Conservation (phyloP, 2,888 invertebrate species). For the Chymomyza fuscimana region DNA sequence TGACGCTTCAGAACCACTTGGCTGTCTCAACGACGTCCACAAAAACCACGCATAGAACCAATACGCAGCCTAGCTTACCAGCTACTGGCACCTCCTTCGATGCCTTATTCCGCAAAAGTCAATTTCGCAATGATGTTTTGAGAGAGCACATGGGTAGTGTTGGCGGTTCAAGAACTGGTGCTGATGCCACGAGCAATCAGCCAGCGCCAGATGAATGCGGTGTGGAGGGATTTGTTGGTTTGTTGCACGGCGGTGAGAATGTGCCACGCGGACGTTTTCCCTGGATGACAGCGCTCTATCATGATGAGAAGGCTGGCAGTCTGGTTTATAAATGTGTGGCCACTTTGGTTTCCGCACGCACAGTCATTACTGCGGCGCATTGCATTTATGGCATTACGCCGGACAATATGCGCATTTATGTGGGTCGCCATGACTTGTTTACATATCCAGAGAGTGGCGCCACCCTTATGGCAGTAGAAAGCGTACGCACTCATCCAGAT, state of each 20-base stretch:
- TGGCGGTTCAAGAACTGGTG: not conserved
- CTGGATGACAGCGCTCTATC: slow-evolving; percentile 83
- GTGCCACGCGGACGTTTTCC: slow-evolving; percentile 82
- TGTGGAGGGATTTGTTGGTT: slow-evolving; percentile 49
- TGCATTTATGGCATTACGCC: slow-evolving; percentile 60
- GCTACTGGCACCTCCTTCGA: not conserved
- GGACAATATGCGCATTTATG: slow-evolving; percentile 58
- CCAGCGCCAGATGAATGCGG: slow-evolving; percentile 53
- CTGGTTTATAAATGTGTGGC: slow-evolving; percentile 70
- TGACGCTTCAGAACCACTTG: slow-evolving; percentile 31
- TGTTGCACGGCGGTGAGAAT: slow-evolving; percentile 58
- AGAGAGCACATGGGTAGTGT: not conserved
- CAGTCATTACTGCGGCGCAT: slow-evolving; percentile 76
- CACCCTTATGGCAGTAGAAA: slow-evolving; percentile 49
- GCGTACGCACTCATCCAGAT: slow-evolving; percentile 77
- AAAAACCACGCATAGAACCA: not conserved
- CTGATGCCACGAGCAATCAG: no score
- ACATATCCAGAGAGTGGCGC: slow-evolving; percentile 63
- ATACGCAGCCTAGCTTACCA: not conserved
- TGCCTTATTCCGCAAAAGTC: not conserved
- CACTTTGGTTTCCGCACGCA: slow-evolving; percentile 50
- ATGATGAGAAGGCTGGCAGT: slow-evolving; percentile 64
- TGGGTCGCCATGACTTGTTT: slow-evolving; percentile 77
- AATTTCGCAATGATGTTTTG: not conserved
- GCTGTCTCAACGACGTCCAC: slow-evolving; percentile 20